A percentile compares a stretch with the other conserved stretches of the same genome.
Evolutionary conservation across 2,797 vertebrate species (phyloP).

Genomic region (Hyperoplus immaculatus): DNA sequence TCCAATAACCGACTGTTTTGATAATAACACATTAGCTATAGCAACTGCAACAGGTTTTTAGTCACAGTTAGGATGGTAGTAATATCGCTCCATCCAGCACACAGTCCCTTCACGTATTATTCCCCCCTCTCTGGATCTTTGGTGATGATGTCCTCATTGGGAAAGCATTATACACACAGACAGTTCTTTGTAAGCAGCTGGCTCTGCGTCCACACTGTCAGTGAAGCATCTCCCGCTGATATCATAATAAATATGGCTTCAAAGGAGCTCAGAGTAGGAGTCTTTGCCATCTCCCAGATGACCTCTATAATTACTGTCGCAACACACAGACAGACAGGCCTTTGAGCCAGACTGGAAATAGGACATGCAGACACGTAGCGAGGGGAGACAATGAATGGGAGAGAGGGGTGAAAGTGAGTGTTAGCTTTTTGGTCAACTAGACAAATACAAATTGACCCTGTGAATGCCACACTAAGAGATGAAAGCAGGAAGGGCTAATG

Average conservation of each 20-base stretch:
- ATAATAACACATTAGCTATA: not conserved
- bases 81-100: slow-evolving; percentile 56
- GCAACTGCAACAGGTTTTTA: slow-evolving; percentile 37
- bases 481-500: slow-evolving; percentile 37
- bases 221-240: slow-evolving; percentile 61
- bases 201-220: slow-evolving; percentile 55
- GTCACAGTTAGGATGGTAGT: slow-evolving; percentile 47
- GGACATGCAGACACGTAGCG: slow-evolving; percentile 6
- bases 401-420: slow-evolving; percentile 23
- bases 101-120: slow-evolving; percentile 47
- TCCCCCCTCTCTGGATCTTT: slow-evolving; percentile 24
- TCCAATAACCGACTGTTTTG: not conserved
- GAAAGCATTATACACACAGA: slow-evolving; percentile 43
- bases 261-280: slow-evolving; percentile 50
- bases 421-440: slow-evolving; percentile 35
- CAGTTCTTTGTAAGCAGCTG: slow-evolving; percentile 69
- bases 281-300: slow-evolving; percentile 51
- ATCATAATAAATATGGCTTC: slow-evolving; percentile 71
- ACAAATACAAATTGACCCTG: slow-evolving; percentile 46
- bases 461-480: slow-evolving; percentile 39
- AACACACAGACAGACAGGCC: slow-evolving; percentile 45
- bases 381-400: not conserved
- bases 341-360: slow-evolving; percentile 17
- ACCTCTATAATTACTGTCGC: slow-evolving; percentile 49
- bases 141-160: slow-evolving; percentile 38